Percentiles rank a stretch among this genome's conserved stretches.
phyloP scores from a whole-genome alignment of 2,888 invertebrate genomes.

The Cheilosia scutellata region DNA sequence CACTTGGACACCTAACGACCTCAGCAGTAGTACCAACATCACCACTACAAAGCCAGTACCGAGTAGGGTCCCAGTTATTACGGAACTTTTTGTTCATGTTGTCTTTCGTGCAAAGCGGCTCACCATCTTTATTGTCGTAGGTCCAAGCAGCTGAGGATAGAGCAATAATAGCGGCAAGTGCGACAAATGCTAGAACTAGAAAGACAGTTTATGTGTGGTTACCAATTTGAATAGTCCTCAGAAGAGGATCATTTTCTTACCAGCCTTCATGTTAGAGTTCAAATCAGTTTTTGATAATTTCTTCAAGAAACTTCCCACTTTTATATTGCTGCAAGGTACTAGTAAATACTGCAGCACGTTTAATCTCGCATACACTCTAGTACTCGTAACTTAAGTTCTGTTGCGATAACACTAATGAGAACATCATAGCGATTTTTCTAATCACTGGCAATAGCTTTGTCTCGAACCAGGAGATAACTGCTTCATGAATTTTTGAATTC shows the following conservation, averaged over 20 bases:
- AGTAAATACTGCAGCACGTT: neutral
- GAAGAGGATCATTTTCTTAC: constrained; percentile 2
- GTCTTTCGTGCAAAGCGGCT: constrained; percentile 78
- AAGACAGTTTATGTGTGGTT: neutral
- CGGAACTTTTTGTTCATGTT: constrained; percentile 79
- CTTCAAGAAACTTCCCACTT: neutral
- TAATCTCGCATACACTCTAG: too few relatives aligned
- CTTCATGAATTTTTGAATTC: too few relatives aligned
- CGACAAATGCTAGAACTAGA: constrained; percentile 35
- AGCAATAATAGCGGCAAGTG: constrained; percentile 70
- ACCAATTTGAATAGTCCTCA: too few relatives aligned
- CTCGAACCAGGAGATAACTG: too few relatives aligned
- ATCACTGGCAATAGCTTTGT: too few relatives aligned
- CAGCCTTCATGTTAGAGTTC: constrained; percentile 52
- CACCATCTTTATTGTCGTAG: constrained; percentile 74
- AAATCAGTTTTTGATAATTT: constrained; percentile 28
- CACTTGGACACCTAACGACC: neutral
- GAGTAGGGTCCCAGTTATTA: constrained; percentile 79
- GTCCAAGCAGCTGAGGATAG: constrained; percentile 45
- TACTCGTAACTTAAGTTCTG: neutral
- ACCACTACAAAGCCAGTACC: constrained; percentile 79
- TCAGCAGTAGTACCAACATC: constrained; percentile 16
- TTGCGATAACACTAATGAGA: neutral
- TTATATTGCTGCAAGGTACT: constrained; percentile 18
- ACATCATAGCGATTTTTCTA: too few relatives aligned